Percentiles rank a stretch among this genome's conserved stretches.
Evolutionary conservation across 2,888 invertebrate species (phyloP).

Genomic region (Leucoptera coffeella): DNA sequence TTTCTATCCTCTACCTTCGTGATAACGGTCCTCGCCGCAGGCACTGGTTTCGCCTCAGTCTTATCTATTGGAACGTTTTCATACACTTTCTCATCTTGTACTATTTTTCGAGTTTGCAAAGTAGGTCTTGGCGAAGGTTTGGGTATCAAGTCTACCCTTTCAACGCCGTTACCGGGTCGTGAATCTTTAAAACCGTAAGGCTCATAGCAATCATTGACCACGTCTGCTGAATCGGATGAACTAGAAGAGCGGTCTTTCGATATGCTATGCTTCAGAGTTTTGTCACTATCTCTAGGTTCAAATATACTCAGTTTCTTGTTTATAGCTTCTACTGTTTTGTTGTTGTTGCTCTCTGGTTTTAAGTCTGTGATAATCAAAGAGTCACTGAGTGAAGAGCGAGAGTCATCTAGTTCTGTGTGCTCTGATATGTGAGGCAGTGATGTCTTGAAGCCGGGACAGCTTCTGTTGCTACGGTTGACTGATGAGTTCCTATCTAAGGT

Average conservation of each 20-base stretch:
- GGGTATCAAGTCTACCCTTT: slow-evolving; percentile 12
- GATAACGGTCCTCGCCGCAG: slow-evolving; percentile 28
- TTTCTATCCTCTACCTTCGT: slow-evolving; percentile 16
- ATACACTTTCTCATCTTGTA: slow-evolving; percentile 20
- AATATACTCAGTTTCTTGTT: slow-evolving; percentile 24
- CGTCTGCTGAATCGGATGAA: slow-evolving; percentile 20
- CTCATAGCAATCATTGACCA: slow-evolving; percentile 39
- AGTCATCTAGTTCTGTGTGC: slow-evolving; percentile 34
- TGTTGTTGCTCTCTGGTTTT: slow-evolving; percentile 13
- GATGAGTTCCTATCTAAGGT: slow-evolving; percentile 35
- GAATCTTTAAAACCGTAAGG: too few species aligned
- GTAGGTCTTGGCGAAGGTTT: slow-evolving; percentile 26
- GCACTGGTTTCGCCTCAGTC: slow-evolving; percentile 18
- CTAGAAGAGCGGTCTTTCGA: slow-evolving; percentile 11
- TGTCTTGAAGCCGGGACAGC: slow-evolving; percentile 42
- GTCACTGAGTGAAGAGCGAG: slow-evolving; percentile 20
- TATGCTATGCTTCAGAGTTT: slow-evolving; percentile 8
- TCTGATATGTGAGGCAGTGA: slow-evolving; percentile 43
- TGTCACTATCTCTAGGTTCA: slow-evolving; percentile 19
- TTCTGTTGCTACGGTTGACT: slow-evolving; percentile 40
- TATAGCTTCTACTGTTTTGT: slow-evolving; percentile 15
- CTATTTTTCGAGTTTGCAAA: slow-evolving; percentile 8
- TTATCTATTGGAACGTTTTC: slow-evolving; percentile 22
- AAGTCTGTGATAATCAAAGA: slow-evolving; percentile 16
- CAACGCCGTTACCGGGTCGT: too few species aligned